Evolutionary conservation across 2,113 vertebrate genomes (phyloP), one percentile per base, ranked within the genome.

Genomic region (Rhinogobius similis): DNA sequence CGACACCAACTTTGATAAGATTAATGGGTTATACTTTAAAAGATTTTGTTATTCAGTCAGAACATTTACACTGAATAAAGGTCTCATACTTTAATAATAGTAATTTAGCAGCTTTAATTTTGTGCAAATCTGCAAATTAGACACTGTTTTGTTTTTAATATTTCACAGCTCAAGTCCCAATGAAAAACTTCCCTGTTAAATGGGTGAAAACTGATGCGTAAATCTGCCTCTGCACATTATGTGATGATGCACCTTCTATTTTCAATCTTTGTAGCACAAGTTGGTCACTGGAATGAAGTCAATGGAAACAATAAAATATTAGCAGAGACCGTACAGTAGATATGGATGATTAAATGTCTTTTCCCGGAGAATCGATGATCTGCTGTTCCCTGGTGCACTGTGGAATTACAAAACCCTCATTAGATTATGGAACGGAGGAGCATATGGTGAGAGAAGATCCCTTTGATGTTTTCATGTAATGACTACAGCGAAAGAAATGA

Each of bases 321-420:
- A 89, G 74, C 65, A 76, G 78, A 75, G 14, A 39, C 24, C 87
- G 85, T 83, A 82, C 68, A 67, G 65, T 23, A 38, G 44, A 64
- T 59, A 38, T 50, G 72, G 4, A 68, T 84, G 81, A 87, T 82
- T 72, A 84, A 84, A 90, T 86, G 73, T 82, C 58, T 82, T 72
- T 68, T 89, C 83, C 84, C 77, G 63, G 64, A 75, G 86, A 90
- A 88, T 83, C 76, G 71, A 86, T 86, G 78, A 76, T 72, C 76
- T 70, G 12, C 58, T 39, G 72, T 87, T 82, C 86, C 84, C 58
- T 62, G 79, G 83, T 80, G 64, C 76, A 79, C 78, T 70, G 52
- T 83, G 79, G 87, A 90, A 90, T 90, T 89, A 91, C 76, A 82
- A 87, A 88, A 82, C 76, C 83, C 85, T 86, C 87, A 85, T 88